Base-by-base conservation (phyloP, 2,888 invertebrate species). In the Folsomia manolachei region DNA sequence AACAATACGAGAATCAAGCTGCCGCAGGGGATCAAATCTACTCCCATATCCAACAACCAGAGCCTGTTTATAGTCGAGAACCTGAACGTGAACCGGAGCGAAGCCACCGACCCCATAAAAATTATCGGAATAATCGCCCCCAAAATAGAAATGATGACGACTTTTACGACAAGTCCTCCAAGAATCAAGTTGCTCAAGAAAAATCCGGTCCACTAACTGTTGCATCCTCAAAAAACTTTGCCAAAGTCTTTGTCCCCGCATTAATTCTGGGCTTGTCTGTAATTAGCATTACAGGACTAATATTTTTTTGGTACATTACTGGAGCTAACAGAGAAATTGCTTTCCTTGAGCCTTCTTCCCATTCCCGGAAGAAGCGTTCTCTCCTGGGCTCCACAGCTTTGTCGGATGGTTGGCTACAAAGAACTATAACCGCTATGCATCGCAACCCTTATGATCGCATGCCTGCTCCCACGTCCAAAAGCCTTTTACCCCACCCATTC, bases 251-350 rank as follows among this genome's bases (percentile, higher is more conserved):
- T 82, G 84, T 92, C 1, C 92, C 92, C 21, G 91, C 92, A 0
- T 84, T 92, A 4, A 89, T 93, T 81, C 91, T 92, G 11, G 91
- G 92, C n/a, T 92, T 92, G 18, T 92, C 92, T 0, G 92, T 92
- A 1, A 83, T 92, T 25, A 91, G 91, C 0, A 87, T 92, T n/a
- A 92, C 91, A 2, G 92, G 91, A 0, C 90, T 91, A 0, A 92
- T 92, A 0, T 88, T 92, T 73, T 91, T 91, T 9, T 86, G 91
- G 82, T 83, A 81, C 77, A 76, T 82, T 64, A 80, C 75, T 70
- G 79, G 81, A 24, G 71, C 71, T 68, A 81, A 81, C 67, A 74
- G 80, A 52, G 66, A 66, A 51, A 66, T 68, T 51, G 77, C 78
- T 69, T 78, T 78, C 66, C 72, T 78, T 53, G 78, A 78, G 66